Conservation (phyloP, 2,797 vertebrate species). For the Eulemur coronatus region DNA sequence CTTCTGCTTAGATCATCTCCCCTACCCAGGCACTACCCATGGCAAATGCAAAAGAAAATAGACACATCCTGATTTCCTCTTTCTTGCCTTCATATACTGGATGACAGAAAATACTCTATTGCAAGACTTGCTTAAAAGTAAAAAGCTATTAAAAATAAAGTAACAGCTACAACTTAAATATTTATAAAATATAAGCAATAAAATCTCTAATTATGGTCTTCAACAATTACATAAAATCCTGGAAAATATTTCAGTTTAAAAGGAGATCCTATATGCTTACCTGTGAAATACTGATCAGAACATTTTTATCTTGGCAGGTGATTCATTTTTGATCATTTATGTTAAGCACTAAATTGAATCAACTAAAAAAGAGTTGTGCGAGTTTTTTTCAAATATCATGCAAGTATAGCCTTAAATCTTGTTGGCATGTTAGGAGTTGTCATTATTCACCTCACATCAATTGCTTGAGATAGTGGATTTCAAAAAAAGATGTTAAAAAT, state of each 20-base stretch:
- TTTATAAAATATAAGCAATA: not conserved
- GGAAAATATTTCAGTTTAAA: conserved; percentile 15
- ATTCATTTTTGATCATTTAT: not conserved
- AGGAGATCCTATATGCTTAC: not conserved
- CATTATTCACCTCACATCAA: not conserved
- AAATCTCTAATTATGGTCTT: not conserved
- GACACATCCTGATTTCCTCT: not conserved
- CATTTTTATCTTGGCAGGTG: not conserved
- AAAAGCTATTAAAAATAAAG: not conserved
- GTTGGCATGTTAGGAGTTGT: not conserved
- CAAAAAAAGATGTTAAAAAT: not conserved
- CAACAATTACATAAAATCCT: not conserved
- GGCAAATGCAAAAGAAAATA: conserved; percentile 11
- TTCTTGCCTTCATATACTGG: not conserved
- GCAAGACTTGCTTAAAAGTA: not conserved
- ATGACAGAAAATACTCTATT: not conserved
- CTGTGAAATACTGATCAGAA: not conserved
- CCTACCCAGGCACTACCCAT: not conserved
- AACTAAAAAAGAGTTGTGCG: not conserved
- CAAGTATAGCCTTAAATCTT: not conserved
- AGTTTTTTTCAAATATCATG: not conserved
- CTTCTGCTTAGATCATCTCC: conserved; percentile 12
- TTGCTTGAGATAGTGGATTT: not conserved
- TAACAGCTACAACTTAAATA: not conserved
- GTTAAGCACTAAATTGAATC: not conserved